Percentiles rank a stretch among this genome's conserved stretches.
Evolutionary conservation across 2,888 invertebrate species (phyloP).

Genomic region (Cephus nigrinus): DNA sequence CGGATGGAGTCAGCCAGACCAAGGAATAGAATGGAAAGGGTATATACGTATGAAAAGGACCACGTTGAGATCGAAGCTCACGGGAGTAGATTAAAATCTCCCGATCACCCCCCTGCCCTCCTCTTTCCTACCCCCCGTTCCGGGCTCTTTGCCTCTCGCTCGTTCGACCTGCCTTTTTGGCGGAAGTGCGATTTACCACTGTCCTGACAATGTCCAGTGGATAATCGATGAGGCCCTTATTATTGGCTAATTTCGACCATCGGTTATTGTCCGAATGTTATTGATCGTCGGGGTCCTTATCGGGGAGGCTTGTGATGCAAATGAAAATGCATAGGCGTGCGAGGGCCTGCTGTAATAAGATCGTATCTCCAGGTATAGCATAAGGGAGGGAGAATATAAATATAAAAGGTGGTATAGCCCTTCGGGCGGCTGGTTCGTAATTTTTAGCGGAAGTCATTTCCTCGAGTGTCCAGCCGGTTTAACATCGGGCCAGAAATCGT

Average conservation of each 20-base stretch:
- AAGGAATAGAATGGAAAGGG: slow-evolving; percentile 26
- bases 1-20: slow-evolving; percentile 27
- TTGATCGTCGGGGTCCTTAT: not conserved
- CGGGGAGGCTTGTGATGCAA: not conserved
- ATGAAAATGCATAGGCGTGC: not conserved
- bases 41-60: slow-evolving; percentile 27
- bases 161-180: not conserved
- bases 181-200: not conserved
- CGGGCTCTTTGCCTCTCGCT: no score
- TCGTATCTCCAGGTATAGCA: not conserved
- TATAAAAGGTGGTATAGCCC: not conserved
- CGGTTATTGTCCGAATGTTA: not conserved
- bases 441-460: not conserved
- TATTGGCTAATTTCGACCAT: not conserved
- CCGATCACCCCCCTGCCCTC: not conserved
- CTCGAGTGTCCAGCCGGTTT: not conserved
- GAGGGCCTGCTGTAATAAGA: not conserved
- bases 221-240: not conserved
- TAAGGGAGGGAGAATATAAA: not conserved
- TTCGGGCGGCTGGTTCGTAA: not conserved
- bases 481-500: not conserved
- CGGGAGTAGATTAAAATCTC: slow-evolving; percentile 38
- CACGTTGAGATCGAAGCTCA: slow-evolving; percentile 35
- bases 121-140: not conserved
- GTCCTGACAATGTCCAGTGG: not conserved